Conservation (phyloP, 2,888 invertebrate species). For the Phyllotreta striolata region DNA sequence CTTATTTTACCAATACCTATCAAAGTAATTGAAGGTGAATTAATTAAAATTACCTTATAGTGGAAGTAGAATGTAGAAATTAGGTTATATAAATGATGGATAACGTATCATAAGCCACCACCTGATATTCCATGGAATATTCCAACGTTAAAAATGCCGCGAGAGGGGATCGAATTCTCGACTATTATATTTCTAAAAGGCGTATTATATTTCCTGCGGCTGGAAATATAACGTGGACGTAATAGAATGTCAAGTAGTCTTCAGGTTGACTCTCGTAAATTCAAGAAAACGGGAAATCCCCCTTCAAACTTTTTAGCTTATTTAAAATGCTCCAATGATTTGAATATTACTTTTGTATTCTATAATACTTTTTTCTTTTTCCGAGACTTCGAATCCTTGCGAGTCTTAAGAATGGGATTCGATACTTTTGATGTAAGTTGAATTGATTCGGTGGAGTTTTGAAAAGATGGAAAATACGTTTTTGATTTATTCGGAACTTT, state of each 20-base stretch:
- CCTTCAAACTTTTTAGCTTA: conserved; percentile 30
- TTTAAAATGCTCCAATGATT: conserved; percentile 24
- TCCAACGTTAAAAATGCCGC: conserved; percentile 16
- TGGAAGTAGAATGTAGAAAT: neutral
- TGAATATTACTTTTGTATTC: conserved; percentile 28
- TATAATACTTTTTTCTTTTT: conserved; percentile 20
- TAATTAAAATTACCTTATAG: too few species aligned
- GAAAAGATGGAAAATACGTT: too few species aligned
- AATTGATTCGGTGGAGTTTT: too few species aligned
- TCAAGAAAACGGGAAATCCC: conserved; percentile 23
- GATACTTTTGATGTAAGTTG: too few species aligned
- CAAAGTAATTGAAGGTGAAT: too few species aligned
- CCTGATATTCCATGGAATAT: conserved; percentile 16
- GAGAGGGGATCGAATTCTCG: conserved; percentile 27
- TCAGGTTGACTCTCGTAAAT: conserved; percentile 30
- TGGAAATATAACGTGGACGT: conserved; percentile 26
- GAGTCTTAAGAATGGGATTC: conserved; percentile 3
- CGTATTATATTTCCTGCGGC: conserved; percentile 30
- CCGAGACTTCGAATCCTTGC: conserved; percentile 10
- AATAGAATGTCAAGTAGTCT: conserved; percentile 34
- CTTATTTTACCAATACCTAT: too few species aligned
- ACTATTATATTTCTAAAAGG: conserved; percentile 35
- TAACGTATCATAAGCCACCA: conserved; percentile 19
- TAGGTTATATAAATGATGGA: conserved; percentile 10
- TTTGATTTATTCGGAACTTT: too few species aligned